phyloP scores from a whole-genome alignment of 2,113 vertebrate genomes.

The Anolis sagrei region DNA sequence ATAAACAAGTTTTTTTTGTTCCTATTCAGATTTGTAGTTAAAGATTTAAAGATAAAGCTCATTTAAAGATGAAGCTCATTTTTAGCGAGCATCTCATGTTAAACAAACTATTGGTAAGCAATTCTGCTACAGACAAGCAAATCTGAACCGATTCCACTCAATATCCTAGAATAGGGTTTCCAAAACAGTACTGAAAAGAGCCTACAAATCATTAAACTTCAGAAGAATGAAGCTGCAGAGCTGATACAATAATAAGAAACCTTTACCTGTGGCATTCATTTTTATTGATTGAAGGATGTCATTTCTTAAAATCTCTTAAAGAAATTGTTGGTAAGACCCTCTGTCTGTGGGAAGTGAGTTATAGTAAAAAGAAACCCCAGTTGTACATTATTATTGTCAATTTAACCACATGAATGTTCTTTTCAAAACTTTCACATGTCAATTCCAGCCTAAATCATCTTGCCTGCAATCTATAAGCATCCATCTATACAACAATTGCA shows the following conservation, averaged over 20 bases:
- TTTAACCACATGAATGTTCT: background rate
- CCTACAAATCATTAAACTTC: background rate
- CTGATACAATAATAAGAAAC: background rate
- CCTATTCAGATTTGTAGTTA: background rate
- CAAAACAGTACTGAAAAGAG: constrained; percentile 13
- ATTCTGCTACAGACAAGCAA: background rate
- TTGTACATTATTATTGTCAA: background rate
- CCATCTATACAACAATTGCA: too few species aligned
- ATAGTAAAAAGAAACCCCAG: background rate
- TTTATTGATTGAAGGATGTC: background rate
- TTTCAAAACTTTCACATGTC: background rate
- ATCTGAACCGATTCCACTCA: background rate
- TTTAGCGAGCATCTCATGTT: too few species aligned
- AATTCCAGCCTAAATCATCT: background rate
- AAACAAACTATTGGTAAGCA: background rate
- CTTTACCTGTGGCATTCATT: fast-evolving
- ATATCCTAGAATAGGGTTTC: background rate
- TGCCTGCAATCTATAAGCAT: background rate
- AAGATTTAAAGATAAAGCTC: too few species aligned
- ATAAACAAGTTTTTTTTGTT: background rate
- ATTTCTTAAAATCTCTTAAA: too few species aligned
- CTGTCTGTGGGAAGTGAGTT: background rate
- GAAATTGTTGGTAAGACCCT: background rate
- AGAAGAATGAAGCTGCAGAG: background rate
- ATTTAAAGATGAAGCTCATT: too few species aligned